phyloP scores from a whole-genome alignment of 1,140 invertebrate genomes.

The Gryon sp. region DNA sequence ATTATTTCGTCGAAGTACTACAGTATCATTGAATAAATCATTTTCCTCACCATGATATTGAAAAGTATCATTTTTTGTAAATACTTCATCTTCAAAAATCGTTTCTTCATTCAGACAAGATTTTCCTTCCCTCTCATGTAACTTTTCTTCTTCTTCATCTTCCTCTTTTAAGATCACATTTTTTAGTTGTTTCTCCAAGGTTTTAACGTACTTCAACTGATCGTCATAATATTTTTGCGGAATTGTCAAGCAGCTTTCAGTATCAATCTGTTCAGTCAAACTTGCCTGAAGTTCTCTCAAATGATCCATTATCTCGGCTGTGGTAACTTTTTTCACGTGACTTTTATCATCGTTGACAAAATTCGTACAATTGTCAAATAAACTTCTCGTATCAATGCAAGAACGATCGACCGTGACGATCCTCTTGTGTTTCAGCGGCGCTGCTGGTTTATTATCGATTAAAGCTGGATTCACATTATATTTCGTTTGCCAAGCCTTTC shows the following conservation, averaged over 20 bases:
- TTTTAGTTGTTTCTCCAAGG: slow-evolving; percentile 73
- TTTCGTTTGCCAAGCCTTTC: slow-evolving; percentile 49
- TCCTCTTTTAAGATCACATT: slow-evolving; percentile 71
- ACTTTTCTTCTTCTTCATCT: slow-evolving; percentile 48
- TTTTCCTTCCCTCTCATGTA: not conserved
- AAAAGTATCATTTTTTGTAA: no score
- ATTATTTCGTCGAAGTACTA: not conserved
- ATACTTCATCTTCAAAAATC: no score
- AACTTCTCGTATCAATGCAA: slow-evolving; percentile 76
- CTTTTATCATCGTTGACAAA: slow-evolving; percentile 13
- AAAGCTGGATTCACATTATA: slow-evolving; percentile 73
- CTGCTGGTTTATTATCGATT: slow-evolving; percentile 72
- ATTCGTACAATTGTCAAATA: slow-evolving; percentile 68
- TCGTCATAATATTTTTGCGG: slow-evolving; percentile 84
- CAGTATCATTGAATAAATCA: slow-evolving; percentile 43
- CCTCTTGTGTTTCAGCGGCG: slow-evolving; percentile 67
- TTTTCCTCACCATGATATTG: no score
- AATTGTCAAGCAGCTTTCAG: slow-evolving; percentile 80
- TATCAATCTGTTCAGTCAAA: slow-evolving; percentile 69
- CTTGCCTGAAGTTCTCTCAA: slow-evolving; percentile 67
- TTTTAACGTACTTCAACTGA: slow-evolving; percentile 85
- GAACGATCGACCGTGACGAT: slow-evolving; percentile 72
- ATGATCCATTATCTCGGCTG: slow-evolving; percentile 68
- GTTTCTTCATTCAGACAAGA: not conserved
- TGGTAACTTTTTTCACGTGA: slow-evolving; percentile 61